A percentile compares a stretch with the other conserved stretches of the same genome.
Conservation (phyloP, 1,140 invertebrate genomes). For the Anagrus nilaparvatae region DNA sequence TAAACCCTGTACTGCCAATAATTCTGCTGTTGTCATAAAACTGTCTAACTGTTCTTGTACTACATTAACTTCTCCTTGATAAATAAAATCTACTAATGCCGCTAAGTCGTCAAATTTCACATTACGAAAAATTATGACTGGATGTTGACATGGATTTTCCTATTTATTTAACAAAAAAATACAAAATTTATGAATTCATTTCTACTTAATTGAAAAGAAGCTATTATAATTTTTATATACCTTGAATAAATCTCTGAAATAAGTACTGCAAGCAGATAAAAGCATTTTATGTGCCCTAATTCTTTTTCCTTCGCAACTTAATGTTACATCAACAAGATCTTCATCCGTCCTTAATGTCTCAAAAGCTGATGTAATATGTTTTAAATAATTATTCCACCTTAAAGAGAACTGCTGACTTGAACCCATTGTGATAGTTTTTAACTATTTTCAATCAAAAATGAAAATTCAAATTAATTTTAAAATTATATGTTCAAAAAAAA, state of each 20-base stretch:
- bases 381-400: slow-evolving; percentile 67
- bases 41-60: slow-evolving; percentile 52
- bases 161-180: slow-evolving; percentile 20
- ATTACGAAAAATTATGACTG: slow-evolving; percentile 76
- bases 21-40: slow-evolving; percentile 54
- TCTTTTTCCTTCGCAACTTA: slow-evolving; percentile 72
- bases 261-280: slow-evolving; percentile 72
- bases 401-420: slow-evolving; percentile 60
- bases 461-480: too few species aligned
- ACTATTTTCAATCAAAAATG: too few species aligned
- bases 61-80: slow-evolving; percentile 59
- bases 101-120: slow-evolving; percentile 71
- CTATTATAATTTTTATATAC: slow-evolving; percentile 23
- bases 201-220: too few species aligned
- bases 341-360: slow-evolving; percentile 65
- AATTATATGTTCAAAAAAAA: too few species aligned
- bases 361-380: slow-evolving; percentile 65
- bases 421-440: slow-evolving; percentile 42
- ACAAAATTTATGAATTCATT: too few species aligned
- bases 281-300: slow-evolving; percentile 78
- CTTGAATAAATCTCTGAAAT: slow-evolving; percentile 74
- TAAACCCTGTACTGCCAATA: slow-evolving; percentile 54
- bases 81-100: slow-evolving; percentile 77
- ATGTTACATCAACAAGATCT: slow-evolving; percentile 75
- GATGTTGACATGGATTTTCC: slow-evolving; percentile 77